Conservation (phyloP, 2,797 vertebrate species). For the Neosilurus hyrtlii region DNA sequence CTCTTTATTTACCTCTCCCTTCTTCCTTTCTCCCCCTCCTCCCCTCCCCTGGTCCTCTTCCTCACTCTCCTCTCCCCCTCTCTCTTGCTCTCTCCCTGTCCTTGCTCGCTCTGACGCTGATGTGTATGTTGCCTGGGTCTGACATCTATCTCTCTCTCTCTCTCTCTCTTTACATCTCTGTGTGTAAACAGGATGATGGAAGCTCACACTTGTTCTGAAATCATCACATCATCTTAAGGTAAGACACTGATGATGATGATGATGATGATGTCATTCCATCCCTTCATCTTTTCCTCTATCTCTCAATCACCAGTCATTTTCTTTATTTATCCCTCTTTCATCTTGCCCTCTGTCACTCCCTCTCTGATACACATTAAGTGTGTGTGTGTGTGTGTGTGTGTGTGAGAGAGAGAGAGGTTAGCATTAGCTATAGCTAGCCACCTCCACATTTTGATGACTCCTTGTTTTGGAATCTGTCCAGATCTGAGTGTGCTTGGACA, state of each 20-base stretch:
- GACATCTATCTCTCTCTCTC: neutral
- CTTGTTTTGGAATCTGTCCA: conserved; percentile 10
- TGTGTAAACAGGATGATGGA: conserved; percentile 25
- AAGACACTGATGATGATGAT: neutral
- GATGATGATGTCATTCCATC: conserved; percentile 15
- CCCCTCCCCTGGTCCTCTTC: neutral
- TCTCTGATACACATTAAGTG: neutral
- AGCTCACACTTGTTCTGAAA: conserved; percentile 17
- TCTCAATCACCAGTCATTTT: neutral
- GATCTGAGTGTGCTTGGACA: neutral
- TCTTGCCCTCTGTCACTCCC: neutral
- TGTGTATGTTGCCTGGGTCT: neutral
- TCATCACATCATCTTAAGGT: conserved; percentile 24
- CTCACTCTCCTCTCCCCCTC: neutral
- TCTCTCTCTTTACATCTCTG: neutral
- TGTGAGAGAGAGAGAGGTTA: conserved; percentile 2
- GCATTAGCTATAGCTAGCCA: conserved; percentile 33
- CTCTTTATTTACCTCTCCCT: neutral
- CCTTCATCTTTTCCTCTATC: neutral
- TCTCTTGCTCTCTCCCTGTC: conserved; percentile 16
- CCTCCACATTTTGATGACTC: conserved; percentile 6
- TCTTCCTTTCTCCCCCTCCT: neutral
- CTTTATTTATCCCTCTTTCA: neutral
- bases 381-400: neutral
- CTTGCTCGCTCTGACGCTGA: conserved; percentile 22